A percentile compares a stretch with the other conserved stretches of the same genome.
Conservation (phyloP, 2,797 vertebrate genomes). For the Muraenolepis orangiensis region DNA sequence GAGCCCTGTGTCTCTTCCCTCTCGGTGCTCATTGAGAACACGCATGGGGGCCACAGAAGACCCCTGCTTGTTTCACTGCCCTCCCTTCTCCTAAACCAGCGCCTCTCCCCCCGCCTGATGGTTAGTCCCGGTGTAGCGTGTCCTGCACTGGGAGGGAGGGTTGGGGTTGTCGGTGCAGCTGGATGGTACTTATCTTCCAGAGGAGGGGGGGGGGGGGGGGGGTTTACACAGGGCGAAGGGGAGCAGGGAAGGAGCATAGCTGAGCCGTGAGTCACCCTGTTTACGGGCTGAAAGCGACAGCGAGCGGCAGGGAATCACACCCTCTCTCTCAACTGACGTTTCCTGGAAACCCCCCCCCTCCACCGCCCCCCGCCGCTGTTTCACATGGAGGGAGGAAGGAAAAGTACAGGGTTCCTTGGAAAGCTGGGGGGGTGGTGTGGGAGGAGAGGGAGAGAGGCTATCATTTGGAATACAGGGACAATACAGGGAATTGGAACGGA, state of each 20-base stretch:
- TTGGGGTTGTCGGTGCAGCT: neutral
- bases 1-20: neutral
- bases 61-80: no score
- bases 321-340: conserved; percentile 74
- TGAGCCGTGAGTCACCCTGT: conserved; percentile 78
- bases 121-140: no score
- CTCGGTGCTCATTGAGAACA: neutral
- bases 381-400: conserved; percentile 69
- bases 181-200: conserved; percentile 61
- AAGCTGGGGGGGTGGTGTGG: conserved; percentile 54
- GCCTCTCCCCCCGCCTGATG: no score
- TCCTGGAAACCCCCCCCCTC: conserved; percentile 84
- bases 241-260: conserved; percentile 78
- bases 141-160: no score
- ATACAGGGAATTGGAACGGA: conserved; percentile 54
- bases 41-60: neutral
- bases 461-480: conserved; percentile 28
- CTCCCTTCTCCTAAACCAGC: no score
- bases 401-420: conserved; percentile 74
- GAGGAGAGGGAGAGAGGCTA: conserved; percentile 62
- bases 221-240: conserved; percentile 34
- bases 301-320: conserved; percentile 77
- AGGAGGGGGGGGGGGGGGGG: conserved; percentile 68
- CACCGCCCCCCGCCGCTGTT: no score
- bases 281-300: conserved; percentile 77